Percentiles rank a stretch among this genome's conserved stretches.
Conservation (phyloP, 2,113 vertebrate species). For the Tetraodon nigroviridis region DNA sequence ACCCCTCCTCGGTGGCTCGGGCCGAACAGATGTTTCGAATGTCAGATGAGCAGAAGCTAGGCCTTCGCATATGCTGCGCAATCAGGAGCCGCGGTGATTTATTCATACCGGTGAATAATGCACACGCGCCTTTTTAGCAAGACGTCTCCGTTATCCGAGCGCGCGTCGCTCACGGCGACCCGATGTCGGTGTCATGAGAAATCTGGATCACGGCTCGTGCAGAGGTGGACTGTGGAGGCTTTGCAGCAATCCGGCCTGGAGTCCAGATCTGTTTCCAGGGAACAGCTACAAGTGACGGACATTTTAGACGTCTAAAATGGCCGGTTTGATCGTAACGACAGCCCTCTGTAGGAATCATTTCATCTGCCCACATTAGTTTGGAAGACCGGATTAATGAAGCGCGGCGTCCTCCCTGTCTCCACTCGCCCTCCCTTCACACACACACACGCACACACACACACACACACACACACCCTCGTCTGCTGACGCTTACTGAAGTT, state of each 20-base stretch:
- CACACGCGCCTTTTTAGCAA: conserved; percentile 38
- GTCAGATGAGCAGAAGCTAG: conserved; percentile 55
- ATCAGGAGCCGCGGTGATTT: conserved; percentile 47
- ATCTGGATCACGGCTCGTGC: conserved; percentile 31
- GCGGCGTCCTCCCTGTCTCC: conserved; percentile 86
- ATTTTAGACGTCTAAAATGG: conserved; percentile 86
- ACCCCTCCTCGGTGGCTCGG: conserved; percentile 14
- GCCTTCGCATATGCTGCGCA: conserved; percentile 55
- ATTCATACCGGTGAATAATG: conserved; percentile 64
- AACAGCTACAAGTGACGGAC: conserved; percentile 9
- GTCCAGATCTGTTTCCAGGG: too few relatives aligned
- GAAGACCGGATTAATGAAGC: conserved; percentile 95
- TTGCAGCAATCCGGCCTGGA: too few relatives aligned
- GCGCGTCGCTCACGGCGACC: conserved; percentile 29
- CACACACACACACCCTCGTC: conserved; percentile 82
- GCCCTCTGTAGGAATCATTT: conserved; percentile 92
- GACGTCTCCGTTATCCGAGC: conserved; percentile 4
- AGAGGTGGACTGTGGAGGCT: background rate
- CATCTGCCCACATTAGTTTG: conserved; percentile 93
- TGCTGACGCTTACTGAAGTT: conserved; percentile 95
- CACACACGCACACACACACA: conserved; percentile 78
- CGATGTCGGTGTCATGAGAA: conserved; percentile 44
- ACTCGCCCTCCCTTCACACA: conserved; percentile 76
- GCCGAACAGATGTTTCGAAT: conserved; percentile 65
- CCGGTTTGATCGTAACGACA: conserved; percentile 83